Percentiles rank a stretch among this genome's conserved stretches.
phyloP scores from a whole-genome alignment of 2,797 vertebrate genomes.

The Halcyon badia region DNA sequence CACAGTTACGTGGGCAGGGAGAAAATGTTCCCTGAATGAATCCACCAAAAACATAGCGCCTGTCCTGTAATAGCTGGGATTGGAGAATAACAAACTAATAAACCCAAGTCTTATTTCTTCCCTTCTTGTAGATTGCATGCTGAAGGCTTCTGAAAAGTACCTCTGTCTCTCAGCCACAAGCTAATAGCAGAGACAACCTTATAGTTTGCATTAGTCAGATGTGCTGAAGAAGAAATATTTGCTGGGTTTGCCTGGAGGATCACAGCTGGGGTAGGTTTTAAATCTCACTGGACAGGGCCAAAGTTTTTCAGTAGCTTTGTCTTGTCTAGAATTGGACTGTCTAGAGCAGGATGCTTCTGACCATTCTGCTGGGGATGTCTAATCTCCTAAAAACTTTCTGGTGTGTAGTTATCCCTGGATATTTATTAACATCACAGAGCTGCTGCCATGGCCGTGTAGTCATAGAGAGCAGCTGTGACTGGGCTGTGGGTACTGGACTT shows the following conservation, averaged over 20 bases:
- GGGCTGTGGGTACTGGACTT: neutral
- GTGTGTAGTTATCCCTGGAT: neutral
- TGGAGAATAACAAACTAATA: constrained; percentile 29
- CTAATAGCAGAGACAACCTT: neutral
- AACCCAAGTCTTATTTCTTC: constrained; percentile 12
- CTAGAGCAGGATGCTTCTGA: neutral
- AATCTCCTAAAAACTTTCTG: neutral
- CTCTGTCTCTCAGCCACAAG: neutral
- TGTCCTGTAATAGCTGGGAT: constrained; percentile 27
- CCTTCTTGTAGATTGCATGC: neutral
- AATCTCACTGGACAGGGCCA: neutral
- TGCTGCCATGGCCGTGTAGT: neutral
- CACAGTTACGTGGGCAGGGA: constrained; percentile 30
- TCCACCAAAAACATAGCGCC: constrained; percentile 16
- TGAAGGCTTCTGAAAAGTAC: neutral
- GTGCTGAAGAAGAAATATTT: neutral
- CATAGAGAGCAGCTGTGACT: neutral
- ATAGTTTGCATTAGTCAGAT: neutral
- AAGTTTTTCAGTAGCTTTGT: neutral
- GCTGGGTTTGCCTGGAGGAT: neutral
- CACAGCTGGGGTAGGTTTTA: neutral
- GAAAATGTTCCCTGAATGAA: constrained; percentile 54
- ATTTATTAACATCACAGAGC: neutral
- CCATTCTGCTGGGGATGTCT: neutral
- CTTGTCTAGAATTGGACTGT: neutral